phyloP scores from a whole-genome alignment of 2,113 vertebrate genomes.

The Tragelaphus scriptus region DNA sequence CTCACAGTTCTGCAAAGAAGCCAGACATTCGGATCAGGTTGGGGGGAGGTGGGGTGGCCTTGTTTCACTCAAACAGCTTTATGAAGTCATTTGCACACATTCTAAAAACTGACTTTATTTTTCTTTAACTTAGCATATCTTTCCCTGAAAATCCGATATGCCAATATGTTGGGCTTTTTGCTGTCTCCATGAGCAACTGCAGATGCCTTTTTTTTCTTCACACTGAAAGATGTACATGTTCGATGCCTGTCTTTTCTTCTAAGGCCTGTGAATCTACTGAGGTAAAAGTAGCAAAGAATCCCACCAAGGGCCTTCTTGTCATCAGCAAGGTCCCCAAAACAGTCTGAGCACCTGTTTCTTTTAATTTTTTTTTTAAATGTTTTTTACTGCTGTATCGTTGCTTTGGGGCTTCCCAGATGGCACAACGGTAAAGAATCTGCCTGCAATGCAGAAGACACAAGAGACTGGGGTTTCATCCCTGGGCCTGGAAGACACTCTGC shows the following conservation, averaged over 20 bases:
- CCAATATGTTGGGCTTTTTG: conserved; percentile 5
- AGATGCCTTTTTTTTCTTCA: background rate
- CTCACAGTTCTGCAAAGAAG: background rate
- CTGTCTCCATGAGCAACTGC: background rate
- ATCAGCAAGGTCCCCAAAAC: background rate
- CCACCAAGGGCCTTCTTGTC: background rate
- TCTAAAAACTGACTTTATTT: conserved; percentile 21
- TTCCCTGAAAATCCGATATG: background rate
- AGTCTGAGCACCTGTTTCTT: background rate
- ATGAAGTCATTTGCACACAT: conserved; percentile 20
- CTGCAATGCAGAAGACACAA: background rate
- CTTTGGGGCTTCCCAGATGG: background rate
- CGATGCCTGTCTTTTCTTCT: background rate
- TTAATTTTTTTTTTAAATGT: background rate
- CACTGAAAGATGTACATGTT: background rate
- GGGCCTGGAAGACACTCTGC: background rate
- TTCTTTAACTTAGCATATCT: background rate
- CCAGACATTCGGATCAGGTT: background rate
- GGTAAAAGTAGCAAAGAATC: background rate
- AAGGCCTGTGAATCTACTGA: background rate
- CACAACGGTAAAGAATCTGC: background rate
- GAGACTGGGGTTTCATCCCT: background rate
- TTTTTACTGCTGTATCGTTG: background rate
- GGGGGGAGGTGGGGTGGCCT: too few species aligned
- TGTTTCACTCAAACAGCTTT: background rate